Base-by-base conservation (phyloP, 1,140 invertebrate genomes). In the Aphelenchoides fujianensis region DNA sequence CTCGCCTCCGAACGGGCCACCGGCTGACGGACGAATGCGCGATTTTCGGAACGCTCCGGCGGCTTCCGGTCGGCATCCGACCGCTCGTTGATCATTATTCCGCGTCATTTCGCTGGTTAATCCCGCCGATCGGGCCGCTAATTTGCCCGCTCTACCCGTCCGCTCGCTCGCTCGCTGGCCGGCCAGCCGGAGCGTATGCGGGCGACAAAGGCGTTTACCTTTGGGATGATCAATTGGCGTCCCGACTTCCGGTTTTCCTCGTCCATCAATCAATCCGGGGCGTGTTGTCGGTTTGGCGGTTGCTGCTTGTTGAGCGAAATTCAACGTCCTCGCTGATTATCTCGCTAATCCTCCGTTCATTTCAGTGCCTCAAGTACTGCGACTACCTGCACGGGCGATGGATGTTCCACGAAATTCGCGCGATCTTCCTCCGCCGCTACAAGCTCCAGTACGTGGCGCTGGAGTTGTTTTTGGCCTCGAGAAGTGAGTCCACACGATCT, bases 321-420 rank as follows among this genome's bases (percentile, higher is more conserved):
- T n/a, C n/a, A n/a, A n/a, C n/a, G 23, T 48, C 23, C 41, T 48
- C 23, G 41, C 23, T 48, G 41, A 48, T 48, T 48, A 48, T 48
- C 41, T 16, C 23, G 12, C 12, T 48, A 12, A 23, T n/a, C 27
- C 16, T 28, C 34, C 41, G 2, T 69, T 68, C 12, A 28, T 74
- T 78, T 70, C 88, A 95, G 92, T 92, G 96, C 31, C 86, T 98
- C 70, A 93, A 93, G 81, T 98, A 98, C 86, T 96, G 95, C 84
- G 95, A 98, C 84, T 77, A 78, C 54, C 88, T 97, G 2, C 95
- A 98, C 85, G 95, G 95, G 75, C 95, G 97, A 88, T 98, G 95
- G 95, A 95, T 97, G 87, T 98, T 99, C 87, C 94, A 92, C 67
- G 96, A 99, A 87, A 93, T 98, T 59, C 90, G 96, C 19, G 97